Evolutionary conservation across 35 echinoderm and acorn worm species (phyloP).

Genomic region (Eucidaris tribuloides): DNA sequence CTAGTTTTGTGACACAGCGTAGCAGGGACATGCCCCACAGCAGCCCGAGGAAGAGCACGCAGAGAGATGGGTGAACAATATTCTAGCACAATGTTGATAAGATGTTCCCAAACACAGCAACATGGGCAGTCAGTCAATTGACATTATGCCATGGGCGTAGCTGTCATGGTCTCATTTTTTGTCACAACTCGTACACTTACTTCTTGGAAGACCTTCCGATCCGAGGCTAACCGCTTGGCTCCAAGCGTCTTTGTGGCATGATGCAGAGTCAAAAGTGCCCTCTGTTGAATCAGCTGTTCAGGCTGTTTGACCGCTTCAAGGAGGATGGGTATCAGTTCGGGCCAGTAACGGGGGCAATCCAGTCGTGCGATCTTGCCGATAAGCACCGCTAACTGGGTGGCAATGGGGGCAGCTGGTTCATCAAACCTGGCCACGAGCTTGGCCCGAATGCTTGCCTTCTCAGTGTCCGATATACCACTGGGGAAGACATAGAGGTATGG

Average conservation of each 20-base stretch:
- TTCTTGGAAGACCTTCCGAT: slow-evolving; percentile 91
- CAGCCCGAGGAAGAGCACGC: too few species aligned
- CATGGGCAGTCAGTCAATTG: too few species aligned
- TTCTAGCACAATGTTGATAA: too few species aligned
- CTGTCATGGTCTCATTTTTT: too few species aligned
- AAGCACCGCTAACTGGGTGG: slow-evolving; percentile 83
- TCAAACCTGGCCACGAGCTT: slow-evolving; percentile 69
- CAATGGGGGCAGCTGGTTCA: slow-evolving; percentile 83
- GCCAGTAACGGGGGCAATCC: slow-evolving; percentile 92
- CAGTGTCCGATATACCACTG: slow-evolving; percentile 87
- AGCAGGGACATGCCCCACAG: too few species aligned
- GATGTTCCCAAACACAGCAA: too few species aligned
- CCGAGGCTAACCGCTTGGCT: slow-evolving; percentile 71
- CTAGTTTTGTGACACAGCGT: too few species aligned
- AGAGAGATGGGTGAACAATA: too few species aligned
- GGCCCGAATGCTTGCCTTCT: slow-evolving; percentile 63
- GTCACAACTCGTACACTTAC: neutral
- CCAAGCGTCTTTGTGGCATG: slow-evolving; percentile 92
- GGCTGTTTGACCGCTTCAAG: slow-evolving; percentile 72
- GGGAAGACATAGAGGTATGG: neutral
- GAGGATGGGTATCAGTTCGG: slow-evolving; percentile 83
- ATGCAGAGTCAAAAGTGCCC: slow-evolving; percentile 84
- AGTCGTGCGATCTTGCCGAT: slow-evolving; percentile 83
- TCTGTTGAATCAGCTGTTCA: slow-evolving; percentile 74
- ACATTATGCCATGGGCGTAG: too few species aligned